Base-by-base conservation (phyloP, 92 coral and sea anemone species). In the Epizoanthus scotinus region DNA sequence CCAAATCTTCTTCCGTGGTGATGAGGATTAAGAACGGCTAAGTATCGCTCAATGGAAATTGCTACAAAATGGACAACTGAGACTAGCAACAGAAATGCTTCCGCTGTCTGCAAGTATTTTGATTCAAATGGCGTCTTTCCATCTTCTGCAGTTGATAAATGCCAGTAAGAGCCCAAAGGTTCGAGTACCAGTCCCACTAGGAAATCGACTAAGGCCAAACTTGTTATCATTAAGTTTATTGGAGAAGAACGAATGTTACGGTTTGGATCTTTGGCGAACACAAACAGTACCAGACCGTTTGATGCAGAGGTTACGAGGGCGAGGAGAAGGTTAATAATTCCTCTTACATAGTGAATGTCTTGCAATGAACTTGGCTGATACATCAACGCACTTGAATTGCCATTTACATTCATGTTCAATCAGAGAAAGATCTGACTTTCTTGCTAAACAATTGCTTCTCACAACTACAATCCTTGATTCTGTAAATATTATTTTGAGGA, bases 151-250 rank as follows among this genome's bases (percentile, higher is more conserved):
- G 74, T 59, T 0, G 91, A 78, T 59, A 85, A 77, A 58, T 36
- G 85, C 78, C 82, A 91, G 69, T 68, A 85, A 9, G 91, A 89
- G 42, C 90, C 87, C 0, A 83, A 73, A 1, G 94, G 94, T 78
- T 91, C 94, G 62, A 91, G 74, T 28, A 82, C 78, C 13, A 81
- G n/a, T 3, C 94, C 94, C 0, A 91, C 94, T 0, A 77, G 29
- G 42, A 91, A 91, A 55, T 91, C 94, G 0, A 87, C 90, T 13
- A 85, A 54, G 5, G 91, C 91, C 55, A 91, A 77, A 71, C 91
- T 91, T 0, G 94, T 86, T 12, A 91, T 79, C 27, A 91, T 82
- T 44, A 91, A 61, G 40, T 84, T 84, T 27, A 91, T 67, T 2
- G 89, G 91, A 4, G 94, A 91, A 17, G 81, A 61, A 31, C 94